Evolutionary conservation across 1,140 invertebrate species (phyloP).

Genomic region (Drosophila kanapiae): DNA sequence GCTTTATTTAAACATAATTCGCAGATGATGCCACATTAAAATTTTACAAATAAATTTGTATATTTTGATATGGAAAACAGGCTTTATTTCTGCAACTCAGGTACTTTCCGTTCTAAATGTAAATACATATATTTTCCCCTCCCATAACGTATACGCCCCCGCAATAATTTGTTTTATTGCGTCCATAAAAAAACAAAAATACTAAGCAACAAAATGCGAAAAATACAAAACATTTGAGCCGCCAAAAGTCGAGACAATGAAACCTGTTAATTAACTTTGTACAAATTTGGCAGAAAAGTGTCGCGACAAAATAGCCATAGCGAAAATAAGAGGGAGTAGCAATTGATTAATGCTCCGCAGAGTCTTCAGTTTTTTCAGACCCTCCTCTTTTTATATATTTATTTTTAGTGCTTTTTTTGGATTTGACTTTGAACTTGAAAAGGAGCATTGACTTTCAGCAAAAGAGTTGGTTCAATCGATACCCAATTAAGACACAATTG

Average conservation of each 20-base stretch:
- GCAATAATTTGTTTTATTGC: constrained; percentile 43
- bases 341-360: constrained; percentile 72
- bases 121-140: constrained; percentile 8
- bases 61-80: constrained; percentile 40
- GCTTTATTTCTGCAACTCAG: constrained; percentile 43
- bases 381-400: constrained; percentile 11
- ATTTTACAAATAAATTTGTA: constrained; percentile 12
- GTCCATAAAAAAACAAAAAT: constrained; percentile 33
- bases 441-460: constrained; percentile 61
- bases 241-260: constrained; percentile 56
- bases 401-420: constrained; percentile 11
- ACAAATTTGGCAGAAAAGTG: constrained; percentile 74
- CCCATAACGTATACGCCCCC: constrained; percentile 71
- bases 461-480: constrained; percentile 27
- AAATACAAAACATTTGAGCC: constrained; percentile 29
- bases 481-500: constrained; percentile 25
- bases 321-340: constrained; percentile 29
- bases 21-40: not conserved
- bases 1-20: not conserved
- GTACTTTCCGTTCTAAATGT: constrained; percentile 41
- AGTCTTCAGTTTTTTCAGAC: constrained; percentile 38
- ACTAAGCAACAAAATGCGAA: constrained; percentile 47
- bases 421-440: constrained; percentile 72
- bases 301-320: constrained; percentile 54
- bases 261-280: constrained; percentile 79